phyloP scores from a whole-genome alignment of 1,140 invertebrate genomes.

The Platyscapa corneri region DNA sequence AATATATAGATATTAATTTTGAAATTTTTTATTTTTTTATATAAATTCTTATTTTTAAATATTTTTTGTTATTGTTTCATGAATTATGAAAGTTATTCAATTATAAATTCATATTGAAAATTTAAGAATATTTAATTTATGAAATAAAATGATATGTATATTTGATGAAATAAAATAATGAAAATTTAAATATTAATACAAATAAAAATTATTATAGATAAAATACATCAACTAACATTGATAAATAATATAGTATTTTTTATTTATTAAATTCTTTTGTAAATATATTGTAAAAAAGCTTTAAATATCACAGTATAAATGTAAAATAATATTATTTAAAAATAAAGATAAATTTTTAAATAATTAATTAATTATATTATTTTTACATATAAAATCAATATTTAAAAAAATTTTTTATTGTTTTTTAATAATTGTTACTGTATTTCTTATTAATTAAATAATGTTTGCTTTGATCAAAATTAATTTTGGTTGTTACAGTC shows the following conservation, averaged over 20 bases:
- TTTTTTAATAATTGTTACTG: conserved; percentile 11
- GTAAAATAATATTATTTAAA: not conserved
- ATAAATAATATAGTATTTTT: too few relatives aligned
- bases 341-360: not conserved
- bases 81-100: too few relatives aligned
- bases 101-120: too few relatives aligned
- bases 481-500: not conserved
- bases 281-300: not conserved
- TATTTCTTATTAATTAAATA: conserved; percentile 2
- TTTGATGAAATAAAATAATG: not conserved
- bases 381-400: not conserved
- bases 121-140: not conserved
- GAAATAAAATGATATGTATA: not conserved
- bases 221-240: too few relatives aligned
- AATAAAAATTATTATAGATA: not conserved
- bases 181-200: not conserved
- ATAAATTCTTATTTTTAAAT: not conserved
- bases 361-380: not conserved
- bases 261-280: not conserved
- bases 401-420: not conserved
- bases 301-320: not conserved
- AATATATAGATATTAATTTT: not conserved
- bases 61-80: too few relatives aligned
- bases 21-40: not conserved
- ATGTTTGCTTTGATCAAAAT: conserved; percentile 1